Percentiles rank a stretch among this genome's conserved stretches.
phyloP scores from a whole-genome alignment of 2,797 vertebrate genomes.

The Hoplostethus atlanticus region DNA sequence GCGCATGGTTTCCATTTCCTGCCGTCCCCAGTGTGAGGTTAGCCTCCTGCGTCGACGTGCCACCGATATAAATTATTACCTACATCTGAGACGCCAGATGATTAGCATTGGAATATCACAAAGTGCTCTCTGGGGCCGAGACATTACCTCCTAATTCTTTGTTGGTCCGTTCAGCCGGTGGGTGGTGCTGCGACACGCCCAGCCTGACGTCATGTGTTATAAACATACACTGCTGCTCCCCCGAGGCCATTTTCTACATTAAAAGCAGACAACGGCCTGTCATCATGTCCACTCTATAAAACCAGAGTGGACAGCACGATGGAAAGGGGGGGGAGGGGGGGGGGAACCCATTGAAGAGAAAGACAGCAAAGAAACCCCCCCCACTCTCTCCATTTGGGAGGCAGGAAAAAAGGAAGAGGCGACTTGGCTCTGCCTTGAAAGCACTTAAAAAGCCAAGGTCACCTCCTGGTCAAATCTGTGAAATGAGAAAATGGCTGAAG shows the following conservation, averaged over 20 bases:
- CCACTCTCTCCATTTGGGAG: slow-evolving; percentile 63
- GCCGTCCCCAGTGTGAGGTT: slow-evolving; percentile 33
- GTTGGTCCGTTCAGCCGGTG: slow-evolving; percentile 45
- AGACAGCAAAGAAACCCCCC: slow-evolving; percentile 41
- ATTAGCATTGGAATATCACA: slow-evolving; percentile 55
- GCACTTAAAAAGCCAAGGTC: slow-evolving; percentile 85
- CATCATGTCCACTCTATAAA: slow-evolving; percentile 46
- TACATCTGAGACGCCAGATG: slow-evolving; percentile 32
- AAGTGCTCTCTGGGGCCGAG: slow-evolving; percentile 37
- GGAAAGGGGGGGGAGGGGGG: slow-evolving; percentile 11
- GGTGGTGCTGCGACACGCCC: background rate
- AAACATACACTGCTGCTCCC: slow-evolving; percentile 66
- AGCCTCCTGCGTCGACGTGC: slow-evolving; percentile 11
- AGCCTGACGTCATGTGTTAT: slow-evolving; percentile 59
- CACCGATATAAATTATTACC: slow-evolving; percentile 41
- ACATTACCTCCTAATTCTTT: slow-evolving; percentile 58
- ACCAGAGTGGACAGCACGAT: slow-evolving; percentile 42
- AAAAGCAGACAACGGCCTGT: slow-evolving; percentile 67
- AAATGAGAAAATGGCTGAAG: slow-evolving; percentile 85
- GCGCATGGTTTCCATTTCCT: slow-evolving; percentile 31
- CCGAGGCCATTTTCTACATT: slow-evolving; percentile 55
- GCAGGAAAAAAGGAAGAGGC: slow-evolving; percentile 53
- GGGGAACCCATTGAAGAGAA: slow-evolving; percentile 39
- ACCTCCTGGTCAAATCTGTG: slow-evolving; percentile 83
- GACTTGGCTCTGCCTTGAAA: slow-evolving; percentile 81